Base-by-base conservation (phyloP, 2,797 vertebrate genomes). In the Cottoperca gobio region DNA sequence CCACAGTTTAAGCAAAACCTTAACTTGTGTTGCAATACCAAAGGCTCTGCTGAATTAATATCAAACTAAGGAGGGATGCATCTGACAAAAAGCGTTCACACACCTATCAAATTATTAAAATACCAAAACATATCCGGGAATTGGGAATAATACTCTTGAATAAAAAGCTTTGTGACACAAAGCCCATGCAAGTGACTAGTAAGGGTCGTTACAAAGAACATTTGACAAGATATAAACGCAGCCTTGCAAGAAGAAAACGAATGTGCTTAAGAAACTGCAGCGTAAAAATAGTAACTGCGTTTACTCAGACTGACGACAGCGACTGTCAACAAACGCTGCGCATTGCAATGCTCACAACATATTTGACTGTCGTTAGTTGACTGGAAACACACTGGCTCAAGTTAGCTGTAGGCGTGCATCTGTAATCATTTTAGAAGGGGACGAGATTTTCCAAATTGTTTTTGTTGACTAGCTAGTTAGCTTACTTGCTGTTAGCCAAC, bases 371-470 rank as follows among this genome's bases (percentile, higher is more conserved):
- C 4, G 4, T 68, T 17, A 10, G 74, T 67, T 77, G 62, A 78
- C 80, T 70, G 60, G 81, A 69, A 84, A 87, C 73, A 84, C 46
- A 23, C 2, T 19, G 11, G 4, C 21, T 52, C 8, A 2, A 21
- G 2, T 71, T 28, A 61, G 31, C 54, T 63, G 28, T 8, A 11
- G 14, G 19, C 5, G 3, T 42, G 2, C 6, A 24, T 83, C 19
- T 26, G 28, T 72, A 87, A 66, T 70, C 13, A 65, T 65, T 70
- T 72, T n/a, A 62, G 12, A 68, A 11, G 45, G 37, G 31, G 62
- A 76, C 72, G 87, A 79, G 76, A 83, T 90, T 82, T 87, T 75
- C 63, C 53, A 43, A 68, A 64, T 42, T 83, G 70, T 82, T 86
- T 71, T 83, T 66, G 39, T 69, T 84, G 54, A 74, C 64, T 42